Base-by-base conservation (phyloP, 2,888 invertebrate genomes). In the Phaedon cochleariae region DNA sequence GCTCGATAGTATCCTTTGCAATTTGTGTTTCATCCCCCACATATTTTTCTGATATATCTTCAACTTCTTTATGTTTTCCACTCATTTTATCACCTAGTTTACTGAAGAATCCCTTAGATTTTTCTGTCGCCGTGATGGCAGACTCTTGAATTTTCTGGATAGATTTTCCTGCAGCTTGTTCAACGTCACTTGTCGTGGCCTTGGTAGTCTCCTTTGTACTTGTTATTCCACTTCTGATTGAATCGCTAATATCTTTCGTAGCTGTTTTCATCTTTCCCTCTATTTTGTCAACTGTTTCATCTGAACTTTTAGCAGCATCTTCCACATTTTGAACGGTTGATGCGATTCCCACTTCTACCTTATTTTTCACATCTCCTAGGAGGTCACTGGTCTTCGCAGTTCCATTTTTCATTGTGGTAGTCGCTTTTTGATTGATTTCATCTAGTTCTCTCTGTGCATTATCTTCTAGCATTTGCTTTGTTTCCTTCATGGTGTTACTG, bases 311-410 rank as follows among this genome's bases (percentile, higher is more conserved):
- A 12, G 64, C 69, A 54, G 60, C 62, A 59, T 69, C 61, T 55
- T 71, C 71, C 0, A 71, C 71, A 46, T 73, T 69, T 61, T 71
- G 69, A 17, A 70, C 67, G 9, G 62, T 60, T 1, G 65, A 65
- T 21, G 71, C 69, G 21, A 69, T 58, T 1, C 57, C 66, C 4
- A 67, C 12, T 55, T 54, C 63, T 4, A 62, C 20, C 29, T 61
- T 54, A 41, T 48, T 48, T n/a, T 54, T 59, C 17, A 20, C 31
- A 15, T 59, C 55, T 34, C 53, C 51, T 1, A 58, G 10, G 15
- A 41, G 7, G 4, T 62, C 62, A 29, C 52, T 46, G 1, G 34
- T 31, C 26, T 58, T 65, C n/a, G 22, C 17, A 21, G 41, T 41
- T 2, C 15, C 41, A 12, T 15, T 15, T 41, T 41, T 4, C 15